Base-by-base conservation (phyloP, 2,797 vertebrate genomes). In the Ceryle rudis region DNA sequence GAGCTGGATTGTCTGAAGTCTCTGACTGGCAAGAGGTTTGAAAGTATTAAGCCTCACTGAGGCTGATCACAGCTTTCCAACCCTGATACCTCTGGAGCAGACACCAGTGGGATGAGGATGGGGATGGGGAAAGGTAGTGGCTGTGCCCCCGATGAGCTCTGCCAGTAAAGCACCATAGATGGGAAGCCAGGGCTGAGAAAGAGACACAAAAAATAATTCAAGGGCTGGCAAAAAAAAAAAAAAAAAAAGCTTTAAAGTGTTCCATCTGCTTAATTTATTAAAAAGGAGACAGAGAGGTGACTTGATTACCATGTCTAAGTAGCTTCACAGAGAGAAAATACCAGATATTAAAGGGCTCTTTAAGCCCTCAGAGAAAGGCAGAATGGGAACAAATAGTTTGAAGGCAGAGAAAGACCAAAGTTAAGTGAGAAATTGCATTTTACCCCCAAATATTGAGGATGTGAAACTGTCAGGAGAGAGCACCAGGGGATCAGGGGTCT, bases 281-380 rank as follows among this genome's bases (percentile, higher is more conserved):
- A 84, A 94, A 94, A 95, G 90, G 89, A 93, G 93, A 85, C 87
- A 88, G 89, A 86, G 82, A 91, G 94, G 94, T 95, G 95, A 96
- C 92, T 96, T 92, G 86, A 96, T 97, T 96, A 92, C 85, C 89
- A 93, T 93, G 95, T 67, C 89, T 96, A 90, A 95, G 94, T 86
- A 96, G 87, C 91, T 95, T 81, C 82, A 81, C 61, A 44, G 87
- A 79, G 89, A 93, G 70, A 96, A 96, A 95, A 95, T 42, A 86
- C 65, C 79, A 74, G 75, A 33, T 72, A 87, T 87, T 81, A 58
- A 95, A 94, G 91, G 93, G 91, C 86, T 88, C 81, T 96, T 74
- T 93, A 90, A 95, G 51, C 65, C 80, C 81, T 91, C 79, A 37
- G 89, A 85, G 75, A 74, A 74, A 82, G 61, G 90, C 81, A 91